A percentile compares a stretch with the other conserved stretches of the same genome.
Evolutionary conservation across 2,888 invertebrate species (phyloP).

Genomic region (Pyralis farinalis): DNA sequence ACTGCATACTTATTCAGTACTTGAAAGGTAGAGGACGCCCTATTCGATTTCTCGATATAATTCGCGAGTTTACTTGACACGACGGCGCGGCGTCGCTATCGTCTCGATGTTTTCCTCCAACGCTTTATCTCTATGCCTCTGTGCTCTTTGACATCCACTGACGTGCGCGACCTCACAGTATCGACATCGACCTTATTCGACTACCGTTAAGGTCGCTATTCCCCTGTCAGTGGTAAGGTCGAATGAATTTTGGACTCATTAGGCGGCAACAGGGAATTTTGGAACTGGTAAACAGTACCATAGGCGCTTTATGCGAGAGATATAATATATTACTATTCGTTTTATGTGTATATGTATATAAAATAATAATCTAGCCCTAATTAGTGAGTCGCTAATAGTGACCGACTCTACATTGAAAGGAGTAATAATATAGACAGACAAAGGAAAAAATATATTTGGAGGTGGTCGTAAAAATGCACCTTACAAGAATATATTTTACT

Average conservation of each 20-base stretch:
- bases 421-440: not conserved
- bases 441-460: not conserved
- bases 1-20: conserved; percentile 7
- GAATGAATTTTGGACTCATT: conserved; percentile 69
- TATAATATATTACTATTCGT: not conserved
- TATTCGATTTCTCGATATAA: conserved; percentile 17
- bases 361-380: no score
- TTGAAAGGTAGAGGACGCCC: conserved; percentile 10
- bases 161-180: conserved; percentile 46
- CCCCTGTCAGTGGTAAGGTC: conserved; percentile 25
- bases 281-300: conserved; percentile 62
- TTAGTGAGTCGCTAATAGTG: no score
- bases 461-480: no score
- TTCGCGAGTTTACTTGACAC: conserved; percentile 17
- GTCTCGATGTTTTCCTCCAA: conserved; percentile 61
- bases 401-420: no score
- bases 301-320: conserved; percentile 18
- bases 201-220: conserved; percentile 36
- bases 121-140: conserved; percentile 62
- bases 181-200: conserved; percentile 47
- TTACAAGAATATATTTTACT: no score
- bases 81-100: conserved; percentile 26
- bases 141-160: conserved; percentile 75
- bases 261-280: conserved; percentile 65
- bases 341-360: no score